phyloP scores from a whole-genome alignment of 2,888 invertebrate species.

The Dichetophora obliterata region DNA sequence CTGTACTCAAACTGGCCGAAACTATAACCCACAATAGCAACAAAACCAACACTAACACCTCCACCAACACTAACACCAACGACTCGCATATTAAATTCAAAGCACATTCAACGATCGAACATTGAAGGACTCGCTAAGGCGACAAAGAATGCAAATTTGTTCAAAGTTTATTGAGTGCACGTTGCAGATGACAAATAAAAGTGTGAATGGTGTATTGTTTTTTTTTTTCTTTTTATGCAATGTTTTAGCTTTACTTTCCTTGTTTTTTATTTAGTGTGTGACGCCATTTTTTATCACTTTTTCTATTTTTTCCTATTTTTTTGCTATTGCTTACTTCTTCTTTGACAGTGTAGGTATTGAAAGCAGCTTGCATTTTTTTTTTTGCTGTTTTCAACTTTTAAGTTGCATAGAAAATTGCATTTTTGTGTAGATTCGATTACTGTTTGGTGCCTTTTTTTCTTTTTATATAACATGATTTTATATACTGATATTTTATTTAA shows the following conservation, averaged over 20 bases:
- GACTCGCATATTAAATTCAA: neutral
- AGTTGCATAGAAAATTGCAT: too few relatives aligned
- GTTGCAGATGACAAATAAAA: slow-evolving; percentile 59
- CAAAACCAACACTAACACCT: neutral
- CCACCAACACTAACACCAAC: neutral
- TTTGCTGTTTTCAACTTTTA: too few relatives aligned
- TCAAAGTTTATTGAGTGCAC: slow-evolving; percentile 63
- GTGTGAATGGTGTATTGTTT: slow-evolving; percentile 37
- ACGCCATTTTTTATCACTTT: neutral
- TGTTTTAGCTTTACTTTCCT: neutral
- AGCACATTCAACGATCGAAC: neutral
- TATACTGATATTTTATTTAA: too few relatives aligned
- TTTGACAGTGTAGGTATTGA: too few relatives aligned
- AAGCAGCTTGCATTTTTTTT: too few relatives aligned
- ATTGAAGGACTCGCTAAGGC: slow-evolving; percentile 5
- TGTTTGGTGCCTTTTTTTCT: too few relatives aligned
- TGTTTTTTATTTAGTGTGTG: neutral
- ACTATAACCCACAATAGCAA: neutral
- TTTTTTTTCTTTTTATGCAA: neutral
- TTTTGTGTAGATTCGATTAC: too few relatives aligned
- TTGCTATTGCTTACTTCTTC: too few relatives aligned
- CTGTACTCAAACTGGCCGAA: too few relatives aligned
- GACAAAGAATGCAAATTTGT: slow-evolving; percentile 59
- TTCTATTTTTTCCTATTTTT: neutral
- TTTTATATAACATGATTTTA: too few relatives aligned